Conservation (phyloP, 2,888 invertebrate genomes). For the Rosalia funebris region DNA sequence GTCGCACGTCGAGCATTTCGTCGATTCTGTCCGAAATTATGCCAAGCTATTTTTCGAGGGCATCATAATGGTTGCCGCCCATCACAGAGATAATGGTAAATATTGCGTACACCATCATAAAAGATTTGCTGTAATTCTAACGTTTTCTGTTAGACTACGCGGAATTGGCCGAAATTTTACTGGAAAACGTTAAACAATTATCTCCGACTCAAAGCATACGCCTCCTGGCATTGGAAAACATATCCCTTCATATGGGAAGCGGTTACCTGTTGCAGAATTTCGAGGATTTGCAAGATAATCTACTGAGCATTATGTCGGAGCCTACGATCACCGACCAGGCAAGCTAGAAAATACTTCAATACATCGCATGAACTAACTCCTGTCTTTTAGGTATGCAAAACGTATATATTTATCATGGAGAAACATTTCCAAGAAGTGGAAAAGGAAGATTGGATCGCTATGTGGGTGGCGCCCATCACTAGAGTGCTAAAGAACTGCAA, state of each 20-base stretch:
- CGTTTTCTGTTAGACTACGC: constrained; percentile 41
- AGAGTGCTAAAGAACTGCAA: constrained; percentile 50
- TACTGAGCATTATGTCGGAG: constrained; percentile 39
- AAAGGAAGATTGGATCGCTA: constrained; percentile 63
- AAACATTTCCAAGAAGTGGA: constrained; percentile 60
- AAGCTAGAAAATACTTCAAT: constrained; percentile 9
- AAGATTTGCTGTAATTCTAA: no score
- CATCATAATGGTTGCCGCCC: constrained; percentile 61
- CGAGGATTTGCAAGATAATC: constrained; percentile 37
- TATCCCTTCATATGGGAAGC: constrained; percentile 41
- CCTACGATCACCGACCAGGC: constrained; percentile 42
- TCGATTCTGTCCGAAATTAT: constrained; percentile 73
- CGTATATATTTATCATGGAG: constrained; percentile 68
- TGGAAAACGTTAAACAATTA: constrained; percentile 42
- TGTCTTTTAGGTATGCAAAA: constrained; percentile 62
- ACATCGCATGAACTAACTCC: neutral
- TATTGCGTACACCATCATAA: constrained; percentile 4
- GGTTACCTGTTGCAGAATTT: constrained; percentile 42
- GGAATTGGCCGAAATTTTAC: constrained; percentile 39
- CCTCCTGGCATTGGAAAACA: constrained; percentile 45
- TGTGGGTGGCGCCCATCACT: constrained; percentile 63
- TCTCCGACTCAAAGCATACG: constrained; percentile 37
- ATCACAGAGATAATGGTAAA: constrained; percentile 57
- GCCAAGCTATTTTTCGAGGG: constrained; percentile 67
- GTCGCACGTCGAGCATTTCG: constrained; percentile 71